phyloP scores from a whole-genome alignment of 2,888 invertebrate species.

The Papilio elwesi region DNA sequence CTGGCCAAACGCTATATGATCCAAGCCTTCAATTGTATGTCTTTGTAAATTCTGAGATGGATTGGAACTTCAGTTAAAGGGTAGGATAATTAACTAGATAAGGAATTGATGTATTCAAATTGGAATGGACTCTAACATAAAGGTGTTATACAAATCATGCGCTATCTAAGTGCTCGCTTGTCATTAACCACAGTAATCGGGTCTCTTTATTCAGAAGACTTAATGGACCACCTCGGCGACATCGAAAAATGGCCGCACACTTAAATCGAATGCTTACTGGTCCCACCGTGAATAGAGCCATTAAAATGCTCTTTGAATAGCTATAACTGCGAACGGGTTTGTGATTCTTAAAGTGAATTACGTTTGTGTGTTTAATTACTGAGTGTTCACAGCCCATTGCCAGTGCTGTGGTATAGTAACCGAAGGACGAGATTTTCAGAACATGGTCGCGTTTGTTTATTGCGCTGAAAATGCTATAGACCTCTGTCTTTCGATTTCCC shows the following conservation, averaged over 20 bases:
- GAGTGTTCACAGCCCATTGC: too few relatives aligned
- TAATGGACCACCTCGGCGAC: constrained; percentile 59
- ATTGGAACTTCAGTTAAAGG: background rate
- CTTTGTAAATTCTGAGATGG: background rate
- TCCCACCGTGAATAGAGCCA: constrained; percentile 56
- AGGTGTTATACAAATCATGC: constrained; percentile 35
- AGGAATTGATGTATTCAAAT: constrained; percentile 14
- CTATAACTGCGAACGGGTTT: constrained; percentile 48
- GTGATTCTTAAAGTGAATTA: constrained; percentile 22
- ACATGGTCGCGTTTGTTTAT: too few relatives aligned
- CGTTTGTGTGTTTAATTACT: background rate
- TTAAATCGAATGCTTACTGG: constrained; percentile 56
- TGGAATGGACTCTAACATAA: constrained; percentile 27
- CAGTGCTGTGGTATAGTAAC: too few relatives aligned
- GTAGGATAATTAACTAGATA: too few relatives aligned
- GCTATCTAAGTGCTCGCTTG: constrained; percentile 47
- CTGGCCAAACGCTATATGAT: too few relatives aligned
- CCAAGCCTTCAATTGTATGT: too few relatives aligned
- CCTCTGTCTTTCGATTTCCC: too few relatives aligned
- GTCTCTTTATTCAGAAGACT: constrained; percentile 61
- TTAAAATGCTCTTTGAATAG: constrained; percentile 68
- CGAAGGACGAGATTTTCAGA: too few relatives aligned
- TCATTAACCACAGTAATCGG: constrained; percentile 64
- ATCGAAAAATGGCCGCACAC: constrained; percentile 64
- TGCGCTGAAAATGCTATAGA: too few relatives aligned